Evolutionary conservation across 2,797 vertebrate genomes (phyloP), one percentile per base, ranked within the genome.

Genomic region (Euphonia xanthogaster): DNA sequence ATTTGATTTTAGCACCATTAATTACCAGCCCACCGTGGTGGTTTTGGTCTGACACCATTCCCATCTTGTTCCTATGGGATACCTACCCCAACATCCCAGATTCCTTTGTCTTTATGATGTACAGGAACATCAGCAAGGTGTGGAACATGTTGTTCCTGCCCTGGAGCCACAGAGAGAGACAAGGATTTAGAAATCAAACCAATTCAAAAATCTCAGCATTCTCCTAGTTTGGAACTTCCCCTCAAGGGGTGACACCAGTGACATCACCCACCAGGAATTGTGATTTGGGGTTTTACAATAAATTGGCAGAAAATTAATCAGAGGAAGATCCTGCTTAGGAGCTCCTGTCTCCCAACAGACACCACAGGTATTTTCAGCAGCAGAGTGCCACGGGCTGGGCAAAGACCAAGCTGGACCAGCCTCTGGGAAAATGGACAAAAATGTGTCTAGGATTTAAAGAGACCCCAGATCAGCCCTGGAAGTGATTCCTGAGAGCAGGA

Each of bases 91-190:
- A 92, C 99, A 99, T 99, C 58, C 99, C 99, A 0, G 99, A 99
- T 92, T 99, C 99, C 97, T 99, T 99, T 0, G 98, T 99, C 97
- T 99, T 99, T 82, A 99, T 99, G 94, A 99, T 98, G 67, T 98
- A 99, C 60, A 99, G 98, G 92, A 99, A 99, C 99, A 99, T 99
- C 24, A 99, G 98, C 95, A 99, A 96, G 2, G 99, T 99, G 95
- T 99, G 99, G 97, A 99, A 99, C 98, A 99, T 98, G 97, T 99
- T 99, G 97, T 99, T 99, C 97, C 99, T 98, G 89, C 99, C 99
- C 99, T 99, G 96, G 66, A 97, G 47, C 24, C 75, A 75, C 12
- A 6, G 79, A 45, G 60, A 94, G 19, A 94, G 12, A 88, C 2
- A 39, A 86, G 27, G 35, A 44, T 6, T 61, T 28, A 22, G 7